phyloP scores from a whole-genome alignment of 2,797 vertebrate genomes.

The Falco cherrug region DNA sequence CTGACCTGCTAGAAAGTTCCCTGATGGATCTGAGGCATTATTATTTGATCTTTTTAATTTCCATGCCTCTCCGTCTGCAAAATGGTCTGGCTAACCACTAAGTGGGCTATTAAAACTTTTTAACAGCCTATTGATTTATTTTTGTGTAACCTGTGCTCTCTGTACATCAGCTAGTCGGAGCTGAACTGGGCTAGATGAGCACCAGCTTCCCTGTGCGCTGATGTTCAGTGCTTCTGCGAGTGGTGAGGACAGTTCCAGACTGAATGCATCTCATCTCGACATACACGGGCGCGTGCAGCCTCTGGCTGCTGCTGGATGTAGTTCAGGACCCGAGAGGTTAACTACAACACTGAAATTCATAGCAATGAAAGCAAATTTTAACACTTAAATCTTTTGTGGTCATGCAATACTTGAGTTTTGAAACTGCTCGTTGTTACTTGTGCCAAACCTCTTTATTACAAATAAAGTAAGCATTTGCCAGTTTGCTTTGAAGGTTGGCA shows the following conservation, averaged over 20 bases:
- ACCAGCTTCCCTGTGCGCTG: background rate
- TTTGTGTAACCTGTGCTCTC: background rate
- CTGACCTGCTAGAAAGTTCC: background rate
- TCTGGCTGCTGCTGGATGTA: background rate
- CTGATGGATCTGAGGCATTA: background rate
- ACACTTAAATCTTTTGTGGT: background rate
- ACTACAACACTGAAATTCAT: background rate
- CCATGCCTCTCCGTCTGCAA: background rate
- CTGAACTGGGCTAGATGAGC: background rate
- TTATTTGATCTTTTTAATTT: conserved; percentile 25
- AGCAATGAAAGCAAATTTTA: background rate
- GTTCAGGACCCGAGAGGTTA: background rate
- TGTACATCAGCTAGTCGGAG: background rate
- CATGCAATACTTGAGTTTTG: background rate
- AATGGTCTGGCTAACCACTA: background rate
- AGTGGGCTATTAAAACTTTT: background rate
- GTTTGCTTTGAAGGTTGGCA: background rate
- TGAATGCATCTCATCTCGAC: background rate
- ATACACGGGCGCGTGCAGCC: accelerated
- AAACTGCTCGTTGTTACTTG: background rate
- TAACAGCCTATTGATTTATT: background rate
- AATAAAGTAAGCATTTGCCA: background rate
- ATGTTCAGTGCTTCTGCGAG: background rate
- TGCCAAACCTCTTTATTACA: background rate
- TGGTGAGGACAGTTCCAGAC: background rate